Base-by-base conservation (phyloP, 2,113 vertebrate genomes). In the Oncorhynchus kisutch region DNA sequence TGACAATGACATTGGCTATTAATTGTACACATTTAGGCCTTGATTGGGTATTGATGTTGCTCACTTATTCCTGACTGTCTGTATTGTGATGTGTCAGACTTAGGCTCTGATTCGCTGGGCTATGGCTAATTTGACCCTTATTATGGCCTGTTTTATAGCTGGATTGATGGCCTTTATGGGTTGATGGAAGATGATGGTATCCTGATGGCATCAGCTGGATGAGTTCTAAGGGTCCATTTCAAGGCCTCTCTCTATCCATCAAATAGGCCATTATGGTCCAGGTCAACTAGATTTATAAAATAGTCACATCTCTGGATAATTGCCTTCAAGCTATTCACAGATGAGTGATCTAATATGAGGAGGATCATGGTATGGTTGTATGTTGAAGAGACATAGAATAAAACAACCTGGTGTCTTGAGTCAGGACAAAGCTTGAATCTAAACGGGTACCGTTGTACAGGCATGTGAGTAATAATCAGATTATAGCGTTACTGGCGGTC, bases 401-500 rank as follows among this genome's bases (percentile, higher is more conserved):
- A 11, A 45, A 45, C 2, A 45, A 45, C 39, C 39, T 45, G 39
- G 39, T 45, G 9, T 45, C 9, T 39, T 39, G 8, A 45, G 2
- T 45, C 39, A 11, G 39, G 39, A 45, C 39, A 45, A 45, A 39
- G 39, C 39, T 39, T 39, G 39, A 39, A 9, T 39, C 39, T 39
- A 39, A 2, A 39, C 9, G 39, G 39, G 39, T 39, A 39, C 7
- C 39, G 7, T 39, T 39, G 39, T 45, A 8, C 39, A 45, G 9
- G 2, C 9, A 45, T 51, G 31, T 71, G 39, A 75, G 65, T 49
- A 71, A 29, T 82, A 81, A 85, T 81, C 24, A 65, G 65, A 75
- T 90, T 84, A 85, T 59, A 1, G 11, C 29, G 0, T 79, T 39
- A 39, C 81, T 73, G 34, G 20, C 34, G 3, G 81, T 67, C 76